Percentiles rank a stretch among this genome's conserved stretches.
Conservation (phyloP, 2,888 invertebrate genomes). For the Pollenia angustigena region DNA sequence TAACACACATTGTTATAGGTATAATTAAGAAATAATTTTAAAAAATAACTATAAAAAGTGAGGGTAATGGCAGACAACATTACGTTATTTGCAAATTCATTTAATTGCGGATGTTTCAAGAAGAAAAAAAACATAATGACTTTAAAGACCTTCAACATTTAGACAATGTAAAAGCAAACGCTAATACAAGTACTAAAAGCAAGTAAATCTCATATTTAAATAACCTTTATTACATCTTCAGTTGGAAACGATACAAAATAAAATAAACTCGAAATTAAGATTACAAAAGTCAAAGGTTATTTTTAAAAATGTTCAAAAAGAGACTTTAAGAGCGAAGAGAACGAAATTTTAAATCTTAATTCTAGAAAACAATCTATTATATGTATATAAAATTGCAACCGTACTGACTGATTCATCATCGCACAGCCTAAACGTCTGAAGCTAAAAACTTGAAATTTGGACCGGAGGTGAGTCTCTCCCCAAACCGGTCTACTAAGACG, state of each 20-base stretch:
- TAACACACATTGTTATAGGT: too few relatives aligned
- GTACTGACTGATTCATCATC: too few relatives aligned
- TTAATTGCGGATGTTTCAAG: slow-evolving; percentile 32
- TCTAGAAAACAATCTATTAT: background rate
- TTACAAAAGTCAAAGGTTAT: slow-evolving; percentile 61
- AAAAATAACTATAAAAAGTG: background rate
- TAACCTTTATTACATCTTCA: slow-evolving; percentile 30
- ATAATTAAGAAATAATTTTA: background rate
- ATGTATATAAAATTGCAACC: too few relatives aligned
- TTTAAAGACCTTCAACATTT: slow-evolving; percentile 53
- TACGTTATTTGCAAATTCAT: slow-evolving; percentile 16
- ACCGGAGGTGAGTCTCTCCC: too few relatives aligned
- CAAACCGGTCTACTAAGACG: too few relatives aligned
- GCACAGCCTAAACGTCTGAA: too few relatives aligned
- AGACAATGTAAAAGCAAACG: slow-evolving; percentile 31
- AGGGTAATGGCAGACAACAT: background rate
- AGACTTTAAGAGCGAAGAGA: background rate
- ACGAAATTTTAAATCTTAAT: background rate
- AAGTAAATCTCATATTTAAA: slow-evolving; percentile 30
- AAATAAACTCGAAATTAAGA: slow-evolving; percentile 20
- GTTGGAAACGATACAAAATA: slow-evolving; percentile 5
- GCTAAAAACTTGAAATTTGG: too few relatives aligned
- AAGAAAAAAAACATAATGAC: slow-evolving; percentile 6
- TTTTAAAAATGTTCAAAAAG: background rate
- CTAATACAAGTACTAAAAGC: background rate